Evolutionary conservation across 2,888 invertebrate species (phyloP).

Genomic region (Plagodis dolabraria): DNA sequence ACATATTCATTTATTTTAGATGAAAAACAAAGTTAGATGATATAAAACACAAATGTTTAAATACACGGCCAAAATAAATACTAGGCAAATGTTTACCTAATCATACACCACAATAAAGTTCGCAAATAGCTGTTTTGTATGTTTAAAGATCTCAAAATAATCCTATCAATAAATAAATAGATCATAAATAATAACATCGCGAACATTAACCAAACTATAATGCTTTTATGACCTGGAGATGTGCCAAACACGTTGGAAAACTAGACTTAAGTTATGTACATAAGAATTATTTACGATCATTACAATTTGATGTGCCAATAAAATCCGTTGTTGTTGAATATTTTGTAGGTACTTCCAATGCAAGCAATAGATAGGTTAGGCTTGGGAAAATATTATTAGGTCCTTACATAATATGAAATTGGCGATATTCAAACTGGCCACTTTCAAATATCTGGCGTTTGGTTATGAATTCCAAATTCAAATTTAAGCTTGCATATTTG

Average conservation of each 20-base stretch:
- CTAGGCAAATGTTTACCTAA: neutral
- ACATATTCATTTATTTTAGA: neutral
- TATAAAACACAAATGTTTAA: too few species aligned
- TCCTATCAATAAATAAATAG: slow-evolving; percentile 9
- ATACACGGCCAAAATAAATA: too few species aligned
- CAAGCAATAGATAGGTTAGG: too few species aligned
- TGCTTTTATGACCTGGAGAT: slow-evolving; percentile 12
- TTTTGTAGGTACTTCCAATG: neutral
- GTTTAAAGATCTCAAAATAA: slow-evolving; percentile 9
- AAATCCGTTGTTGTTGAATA: neutral
- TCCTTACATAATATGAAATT: slow-evolving; percentile 9
- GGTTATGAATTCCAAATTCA: too few species aligned
- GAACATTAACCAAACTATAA: slow-evolving; percentile 12
- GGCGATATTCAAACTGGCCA: too few species aligned
- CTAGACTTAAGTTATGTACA: slow-evolving; percentile 1
- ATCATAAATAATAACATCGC: slow-evolving; percentile 14
- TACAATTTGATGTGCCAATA: slow-evolving; percentile 5
- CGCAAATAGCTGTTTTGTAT: slow-evolving; percentile 7
- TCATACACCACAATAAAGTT: neutral
- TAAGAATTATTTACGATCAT: slow-evolving; percentile 7
- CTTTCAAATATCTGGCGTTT: too few species aligned
- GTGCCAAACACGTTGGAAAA: slow-evolving; percentile 13
- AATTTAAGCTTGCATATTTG: too few species aligned
- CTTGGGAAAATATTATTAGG: neutral
- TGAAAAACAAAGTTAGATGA: too few species aligned